Percentiles rank a stretch among this genome's conserved stretches.
Conservation (phyloP, 2,113 vertebrate genomes). For the Sapajus apella region DNA sequence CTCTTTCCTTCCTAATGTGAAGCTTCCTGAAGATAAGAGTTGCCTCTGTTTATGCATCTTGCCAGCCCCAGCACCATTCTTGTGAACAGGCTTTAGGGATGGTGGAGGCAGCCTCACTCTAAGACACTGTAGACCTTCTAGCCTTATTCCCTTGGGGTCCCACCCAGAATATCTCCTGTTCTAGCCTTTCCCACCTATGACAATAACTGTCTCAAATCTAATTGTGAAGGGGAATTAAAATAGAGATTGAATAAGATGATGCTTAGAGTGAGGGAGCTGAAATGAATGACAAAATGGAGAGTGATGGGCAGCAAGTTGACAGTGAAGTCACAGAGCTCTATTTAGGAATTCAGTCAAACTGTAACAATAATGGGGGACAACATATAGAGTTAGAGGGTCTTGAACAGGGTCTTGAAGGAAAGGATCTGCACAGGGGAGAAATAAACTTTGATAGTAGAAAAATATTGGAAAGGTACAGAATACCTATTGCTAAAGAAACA, state of each 20-base stretch:
- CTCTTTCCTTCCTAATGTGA: neutral
- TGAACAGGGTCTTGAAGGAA: neutral
- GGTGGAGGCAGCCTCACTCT: neutral
- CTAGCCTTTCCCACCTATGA: neutral
- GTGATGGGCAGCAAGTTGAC: neutral
- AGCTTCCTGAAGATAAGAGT: neutral
- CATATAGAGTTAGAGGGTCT: neutral
- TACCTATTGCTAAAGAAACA: neutral
- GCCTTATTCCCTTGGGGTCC: too few species aligned
- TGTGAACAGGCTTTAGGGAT: neutral
- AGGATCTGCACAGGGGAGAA: neutral
- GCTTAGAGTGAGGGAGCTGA: neutral
- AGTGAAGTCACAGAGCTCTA: neutral
- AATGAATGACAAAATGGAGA: neutral
- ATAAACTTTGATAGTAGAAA: neutral
- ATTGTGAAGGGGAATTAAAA: neutral
- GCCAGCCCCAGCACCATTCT: neutral
- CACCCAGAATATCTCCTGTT: neutral
- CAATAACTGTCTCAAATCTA: neutral
- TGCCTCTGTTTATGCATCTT: neutral
- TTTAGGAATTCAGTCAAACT: neutral
- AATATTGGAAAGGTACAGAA: neutral
- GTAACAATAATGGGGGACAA: neutral
- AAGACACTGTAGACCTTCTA: rapidly evolving
- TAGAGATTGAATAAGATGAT: neutral